These are phyloP conservation scores for Ardeotis arabs DNA, from an alignment of 2,113 vertebrate genomes.

Conservation along the genomic window DNA sequence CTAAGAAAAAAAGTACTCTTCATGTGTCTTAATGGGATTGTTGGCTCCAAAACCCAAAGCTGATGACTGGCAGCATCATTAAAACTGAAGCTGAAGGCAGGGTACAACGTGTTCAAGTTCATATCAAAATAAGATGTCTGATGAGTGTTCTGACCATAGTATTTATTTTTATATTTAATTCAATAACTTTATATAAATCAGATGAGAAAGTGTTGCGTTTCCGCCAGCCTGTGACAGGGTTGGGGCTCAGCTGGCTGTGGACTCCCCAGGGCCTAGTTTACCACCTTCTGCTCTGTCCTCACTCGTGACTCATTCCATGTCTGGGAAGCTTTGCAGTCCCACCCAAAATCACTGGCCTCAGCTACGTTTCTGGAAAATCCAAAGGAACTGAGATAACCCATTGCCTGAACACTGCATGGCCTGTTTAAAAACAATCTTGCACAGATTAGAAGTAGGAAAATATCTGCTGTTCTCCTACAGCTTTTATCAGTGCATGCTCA, in stretches of 20 bases:
- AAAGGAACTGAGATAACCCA: not conserved
- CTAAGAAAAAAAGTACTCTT: not conserved
- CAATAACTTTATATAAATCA: not conserved
- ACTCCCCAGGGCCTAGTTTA: not conserved
- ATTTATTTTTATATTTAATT: not conserved
- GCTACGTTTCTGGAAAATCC: not conserved
- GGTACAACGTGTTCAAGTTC: not conserved
- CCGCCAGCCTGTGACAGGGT: not conserved
- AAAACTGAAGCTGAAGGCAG: not conserved
- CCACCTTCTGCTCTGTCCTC: not conserved
- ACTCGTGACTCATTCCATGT: not conserved
- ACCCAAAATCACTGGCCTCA: not conserved
- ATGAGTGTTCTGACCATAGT: not conserved
- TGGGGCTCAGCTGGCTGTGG: not conserved
- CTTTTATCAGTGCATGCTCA: not conserved
- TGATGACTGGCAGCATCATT: not conserved
- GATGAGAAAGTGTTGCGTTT: not conserved
- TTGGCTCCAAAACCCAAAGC: not conserved
- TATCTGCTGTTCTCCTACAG: not conserved
- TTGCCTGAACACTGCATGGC: not conserved
- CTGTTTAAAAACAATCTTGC: not conserved
- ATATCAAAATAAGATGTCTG: not conserved
- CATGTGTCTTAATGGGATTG: not conserved
- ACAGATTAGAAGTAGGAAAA: not conserved
- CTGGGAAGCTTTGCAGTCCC: not conserved